These are phyloP conservation scores for Pollachius pollachius DNA, from an alignment of 2,113 vertebrate species.

Conservation along the genomic window DNA sequence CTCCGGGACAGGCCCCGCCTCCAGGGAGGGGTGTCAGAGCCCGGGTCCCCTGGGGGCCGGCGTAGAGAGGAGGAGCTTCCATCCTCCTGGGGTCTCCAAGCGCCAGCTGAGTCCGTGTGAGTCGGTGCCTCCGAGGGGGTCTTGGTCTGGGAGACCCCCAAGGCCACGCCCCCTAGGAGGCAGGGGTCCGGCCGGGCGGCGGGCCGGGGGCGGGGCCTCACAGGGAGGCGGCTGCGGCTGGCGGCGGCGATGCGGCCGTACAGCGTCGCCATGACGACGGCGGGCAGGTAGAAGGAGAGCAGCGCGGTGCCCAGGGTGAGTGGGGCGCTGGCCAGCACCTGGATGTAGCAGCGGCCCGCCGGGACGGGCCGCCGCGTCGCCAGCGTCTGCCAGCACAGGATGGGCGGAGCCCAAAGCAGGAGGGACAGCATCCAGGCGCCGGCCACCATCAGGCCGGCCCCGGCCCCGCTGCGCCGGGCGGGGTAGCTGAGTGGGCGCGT, in stretches of 20 bases:
- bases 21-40: constrained; percentile 2
- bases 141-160: constrained; percentile 14
- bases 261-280: constrained; percentile 85
- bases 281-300: constrained; percentile 89
- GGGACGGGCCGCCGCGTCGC: constrained; percentile 77
- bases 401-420: constrained; percentile 88
- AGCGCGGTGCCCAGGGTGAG: constrained; percentile 87
- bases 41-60: too few species aligned
- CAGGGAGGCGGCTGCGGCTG: constrained; percentile 79
- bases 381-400: constrained; percentile 88
- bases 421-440: constrained; percentile 88
- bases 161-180: background rate
- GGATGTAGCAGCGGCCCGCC: constrained; percentile 83
- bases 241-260: constrained; percentile 87
- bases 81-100: constrained; percentile 52
- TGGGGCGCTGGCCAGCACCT: constrained; percentile 84
- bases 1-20: constrained; percentile 9
- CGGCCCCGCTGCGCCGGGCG: constrained; percentile 76
- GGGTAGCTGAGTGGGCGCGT: constrained; percentile 90
- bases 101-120: constrained; percentile 17
- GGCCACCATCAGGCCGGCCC: constrained; percentile 84
- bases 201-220: constrained; percentile 33
- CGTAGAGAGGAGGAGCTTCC: constrained; percentile 2
- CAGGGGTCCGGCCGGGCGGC: background rate
- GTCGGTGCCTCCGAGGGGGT: constrained; percentile 10